Percentiles rank a stretch among this genome's conserved stretches.
phyloP scores from a whole-genome alignment of 2,888 invertebrate species.

The Cylloceria caligata region DNA sequence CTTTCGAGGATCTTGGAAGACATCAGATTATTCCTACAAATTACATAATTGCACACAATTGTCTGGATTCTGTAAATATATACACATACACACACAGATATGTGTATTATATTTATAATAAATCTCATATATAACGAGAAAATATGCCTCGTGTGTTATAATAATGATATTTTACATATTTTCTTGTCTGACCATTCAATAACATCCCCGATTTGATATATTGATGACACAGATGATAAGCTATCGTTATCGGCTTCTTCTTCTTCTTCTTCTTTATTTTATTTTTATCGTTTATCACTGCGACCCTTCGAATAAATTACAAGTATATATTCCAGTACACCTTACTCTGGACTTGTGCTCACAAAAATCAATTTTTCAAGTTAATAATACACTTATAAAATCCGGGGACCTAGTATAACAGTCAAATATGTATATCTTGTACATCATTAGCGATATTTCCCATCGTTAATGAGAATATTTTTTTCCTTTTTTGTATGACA shows the following conservation, averaged over 20 bases:
- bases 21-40: conserved; percentile 73
- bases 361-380: conserved; percentile 48
- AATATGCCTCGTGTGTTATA: conserved; percentile 15
- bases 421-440: conserved; percentile 73
- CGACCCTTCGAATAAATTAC: not conserved
- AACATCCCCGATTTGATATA: conserved; percentile 21
- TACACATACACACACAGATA: not conserved
- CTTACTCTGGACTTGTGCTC: conserved; percentile 15
- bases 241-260: not conserved
- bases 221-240: conserved; percentile 26
- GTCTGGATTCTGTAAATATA: conserved; percentile 45
- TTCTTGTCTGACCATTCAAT: not conserved
- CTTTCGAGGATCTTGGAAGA: conserved; percentile 75
- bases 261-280: not conserved
- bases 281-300: conserved; percentile 15
- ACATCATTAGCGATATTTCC: conserved; percentile 72
- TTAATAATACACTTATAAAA: conserved; percentile 81
- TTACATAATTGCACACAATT: conserved; percentile 72
- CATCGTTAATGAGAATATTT: conserved; percentile 50
- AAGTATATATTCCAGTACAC: conserved; percentile 23
- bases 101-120: conserved; percentile 16
- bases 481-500: conserved; percentile 70
- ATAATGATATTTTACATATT: conserved; percentile 12
- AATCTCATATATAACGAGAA: conserved; percentile 14
- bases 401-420: conserved; percentile 76